phyloP scores from a whole-genome alignment of 2,888 invertebrate species.

The Noctua janthina region DNA sequence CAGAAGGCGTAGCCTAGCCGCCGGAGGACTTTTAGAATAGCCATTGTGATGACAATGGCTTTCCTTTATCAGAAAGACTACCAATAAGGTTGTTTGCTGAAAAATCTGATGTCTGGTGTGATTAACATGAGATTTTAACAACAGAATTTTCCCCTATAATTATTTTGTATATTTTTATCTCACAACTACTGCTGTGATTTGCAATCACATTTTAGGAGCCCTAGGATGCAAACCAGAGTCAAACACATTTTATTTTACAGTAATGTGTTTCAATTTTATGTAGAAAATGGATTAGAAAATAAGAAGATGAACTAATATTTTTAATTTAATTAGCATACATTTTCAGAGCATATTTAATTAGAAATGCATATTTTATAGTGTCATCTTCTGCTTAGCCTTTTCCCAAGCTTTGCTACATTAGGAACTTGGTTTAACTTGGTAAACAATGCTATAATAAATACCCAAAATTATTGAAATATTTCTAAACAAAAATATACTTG shows the following conservation, averaged over 20 bases:
- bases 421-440: neutral
- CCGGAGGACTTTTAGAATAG: neutral
- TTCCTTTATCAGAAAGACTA: neutral
- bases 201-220: no score
- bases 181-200: no score
- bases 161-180: neutral
- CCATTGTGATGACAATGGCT: neutral
- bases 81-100: neutral
- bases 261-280: neutral
- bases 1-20: neutral
- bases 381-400: neutral
- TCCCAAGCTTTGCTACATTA: neutral
- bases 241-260: neutral
- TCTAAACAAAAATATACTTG: neutral
- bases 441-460: neutral
- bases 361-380: neutral
- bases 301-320: neutral
- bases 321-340: neutral
- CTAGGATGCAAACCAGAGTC: neutral
- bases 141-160: no score
- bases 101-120: slow-evolving; percentile 8
- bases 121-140: slow-evolving; percentile 22
- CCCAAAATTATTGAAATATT: neutral
- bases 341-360: neutral
- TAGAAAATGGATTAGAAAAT: neutral